A percentile compares a stretch with the other conserved stretches of the same genome.
Evolutionary conservation across 2,113 vertebrate genomes (phyloP).

Genomic region (Oenanthe oenanthe): DNA sequence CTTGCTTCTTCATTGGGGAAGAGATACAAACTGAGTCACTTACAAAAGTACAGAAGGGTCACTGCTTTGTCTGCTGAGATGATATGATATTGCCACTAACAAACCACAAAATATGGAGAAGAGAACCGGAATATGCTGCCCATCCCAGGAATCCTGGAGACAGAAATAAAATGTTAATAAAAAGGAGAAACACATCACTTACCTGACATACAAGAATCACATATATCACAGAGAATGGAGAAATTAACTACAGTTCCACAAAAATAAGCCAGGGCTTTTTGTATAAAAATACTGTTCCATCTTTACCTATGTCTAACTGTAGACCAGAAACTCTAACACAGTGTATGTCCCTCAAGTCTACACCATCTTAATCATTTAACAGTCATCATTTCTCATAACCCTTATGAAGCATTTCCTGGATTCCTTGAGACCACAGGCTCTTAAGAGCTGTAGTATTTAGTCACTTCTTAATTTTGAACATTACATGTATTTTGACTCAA

Average conservation of each 20-base stretch:
- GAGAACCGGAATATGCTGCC: slow-evolving; percentile 96
- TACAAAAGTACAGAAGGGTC: slow-evolving; percentile 96
- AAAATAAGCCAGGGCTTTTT: background rate
- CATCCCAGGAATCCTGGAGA: slow-evolving; percentile 94
- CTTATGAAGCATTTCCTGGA: background rate
- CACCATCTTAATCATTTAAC: background rate
- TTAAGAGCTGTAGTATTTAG: background rate
- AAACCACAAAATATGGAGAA: slow-evolving; percentile 98
- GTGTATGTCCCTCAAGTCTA: background rate
- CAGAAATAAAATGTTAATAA: background rate
- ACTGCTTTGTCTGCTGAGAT: slow-evolving; percentile 96
- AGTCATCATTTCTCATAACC: background rate
- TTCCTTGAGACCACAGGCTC: background rate
- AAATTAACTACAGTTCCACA: background rate
- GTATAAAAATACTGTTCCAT: background rate
- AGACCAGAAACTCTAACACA: background rate
- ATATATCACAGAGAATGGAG: background rate
- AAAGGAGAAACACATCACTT: background rate
- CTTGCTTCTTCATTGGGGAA: background rate
- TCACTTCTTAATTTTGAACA: background rate
- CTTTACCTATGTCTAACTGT: background rate
- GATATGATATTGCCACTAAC: slow-evolving; percentile 95
- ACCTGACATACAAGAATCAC: background rate
- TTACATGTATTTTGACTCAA: background rate
- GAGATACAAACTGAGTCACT: slow-evolving; percentile 61